Evolutionary conservation across 2,113 vertebrate genomes (phyloP).

Genomic region (Pogona vitticeps): DNA sequence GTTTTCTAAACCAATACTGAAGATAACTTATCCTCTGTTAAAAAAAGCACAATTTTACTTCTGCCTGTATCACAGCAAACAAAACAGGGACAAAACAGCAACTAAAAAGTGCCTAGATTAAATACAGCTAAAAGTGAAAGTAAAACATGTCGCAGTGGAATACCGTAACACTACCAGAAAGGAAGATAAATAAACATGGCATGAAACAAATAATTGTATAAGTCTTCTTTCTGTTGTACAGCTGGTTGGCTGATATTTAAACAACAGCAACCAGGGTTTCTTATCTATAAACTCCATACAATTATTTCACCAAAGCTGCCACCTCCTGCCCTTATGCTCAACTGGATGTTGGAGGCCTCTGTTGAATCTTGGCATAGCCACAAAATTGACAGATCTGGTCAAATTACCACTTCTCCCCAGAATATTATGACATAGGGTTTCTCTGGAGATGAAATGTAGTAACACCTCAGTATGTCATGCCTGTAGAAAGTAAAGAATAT

Average conservation of each 20-base stretch:
- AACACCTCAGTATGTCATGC: neutral
- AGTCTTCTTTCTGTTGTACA: neutral
- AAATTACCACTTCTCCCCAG: neutral
- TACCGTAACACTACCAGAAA: accelerated
- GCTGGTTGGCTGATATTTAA: neutral
- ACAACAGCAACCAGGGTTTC: neutral
- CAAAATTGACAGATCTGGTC: neutral
- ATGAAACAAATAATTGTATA: neutral
- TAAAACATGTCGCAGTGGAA: accelerated
- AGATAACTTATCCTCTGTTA: neutral
- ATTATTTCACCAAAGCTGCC: neutral
- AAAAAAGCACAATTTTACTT: accelerated
- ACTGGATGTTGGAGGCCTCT: neutral
- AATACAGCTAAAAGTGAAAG: neutral
- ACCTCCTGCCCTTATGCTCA: neutral
- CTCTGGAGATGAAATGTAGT: neutral
- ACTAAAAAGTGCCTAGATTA: accelerated
- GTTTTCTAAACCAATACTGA: accelerated
- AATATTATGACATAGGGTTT: neutral
- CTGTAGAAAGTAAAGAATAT: neutral
- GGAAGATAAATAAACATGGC: accelerated
- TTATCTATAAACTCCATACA: accelerated
- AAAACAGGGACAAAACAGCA: neutral
- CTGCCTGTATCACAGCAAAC: neutral
- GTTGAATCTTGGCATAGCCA: too few species aligned